Evolutionary conservation across 2,797 vertebrate species (phyloP).

Genomic region (Tinamus major): DNA sequence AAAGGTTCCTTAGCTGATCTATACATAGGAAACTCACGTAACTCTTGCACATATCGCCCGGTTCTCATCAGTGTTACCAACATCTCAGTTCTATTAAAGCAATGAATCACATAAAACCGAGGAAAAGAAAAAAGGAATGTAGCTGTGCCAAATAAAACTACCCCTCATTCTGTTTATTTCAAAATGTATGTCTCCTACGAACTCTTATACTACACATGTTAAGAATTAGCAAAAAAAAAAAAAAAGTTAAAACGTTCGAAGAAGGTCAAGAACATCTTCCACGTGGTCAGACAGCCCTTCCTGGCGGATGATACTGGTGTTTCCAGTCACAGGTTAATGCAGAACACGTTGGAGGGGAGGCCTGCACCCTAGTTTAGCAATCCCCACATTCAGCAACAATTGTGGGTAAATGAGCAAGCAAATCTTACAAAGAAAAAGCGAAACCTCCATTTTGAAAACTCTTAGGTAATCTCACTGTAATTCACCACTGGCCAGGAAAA

Average conservation of each 20-base stretch:
- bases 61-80: not conserved
- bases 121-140: not conserved
- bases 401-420: not conserved
- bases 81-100: not conserved
- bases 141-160: not conserved
- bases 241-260: not conserved
- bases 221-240: not conserved
- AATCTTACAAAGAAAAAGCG: conserved; percentile 9
- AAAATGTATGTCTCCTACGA: not conserved
- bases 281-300: not conserved
- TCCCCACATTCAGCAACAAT: not conserved
- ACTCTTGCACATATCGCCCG: not conserved
- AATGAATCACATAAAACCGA: not conserved
- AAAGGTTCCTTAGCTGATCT: not conserved
- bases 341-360: not conserved
- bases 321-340: not conserved
- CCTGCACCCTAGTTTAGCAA: not conserved
- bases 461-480: conserved; percentile 7
- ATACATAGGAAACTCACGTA: not conserved
- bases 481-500: not conserved
- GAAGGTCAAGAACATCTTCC: not conserved
- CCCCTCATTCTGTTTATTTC: not conserved
- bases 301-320: not conserved
- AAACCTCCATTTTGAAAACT: not conserved
- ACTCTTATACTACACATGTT: not conserved